Evolutionary conservation across 1,140 invertebrate genomes (phyloP).

Genomic region (Cherax destructor): DNA sequence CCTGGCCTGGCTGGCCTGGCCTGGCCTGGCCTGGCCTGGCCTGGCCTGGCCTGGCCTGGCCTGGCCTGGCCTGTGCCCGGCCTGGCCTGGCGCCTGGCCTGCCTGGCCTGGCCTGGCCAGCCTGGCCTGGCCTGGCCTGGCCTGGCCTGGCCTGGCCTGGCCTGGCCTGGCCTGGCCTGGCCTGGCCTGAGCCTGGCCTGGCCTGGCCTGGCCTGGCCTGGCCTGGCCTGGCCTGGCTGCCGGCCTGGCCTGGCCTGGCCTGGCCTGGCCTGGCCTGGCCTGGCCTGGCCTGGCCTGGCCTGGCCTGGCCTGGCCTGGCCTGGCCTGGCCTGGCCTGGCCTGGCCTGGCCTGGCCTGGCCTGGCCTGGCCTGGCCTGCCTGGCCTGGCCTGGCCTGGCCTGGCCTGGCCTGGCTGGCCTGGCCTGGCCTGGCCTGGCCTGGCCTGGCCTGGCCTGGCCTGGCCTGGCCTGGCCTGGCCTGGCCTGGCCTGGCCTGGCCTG

Average conservation of each 20-base stretch:
- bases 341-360: slow-evolving; percentile 61
- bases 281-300: slow-evolving; percentile 58
- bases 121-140: slow-evolving; percentile 68
- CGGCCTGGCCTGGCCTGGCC: slow-evolving; percentile 45
- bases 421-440: slow-evolving; percentile 71
- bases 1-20: too few species aligned
- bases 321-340: slow-evolving; percentile 59
- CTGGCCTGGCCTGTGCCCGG: slow-evolving; percentile 21
- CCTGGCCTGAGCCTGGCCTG: slow-evolving; percentile 39
- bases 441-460: background rate
- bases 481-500: background rate
- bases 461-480: background rate
- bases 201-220: slow-evolving; percentile 68
- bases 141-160: slow-evolving; percentile 59
- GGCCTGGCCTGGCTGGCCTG: too few species aligned
- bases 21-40: slow-evolving; percentile 2
- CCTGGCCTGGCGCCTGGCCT: too few species aligned
- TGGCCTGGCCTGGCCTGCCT: slow-evolving; percentile 71
- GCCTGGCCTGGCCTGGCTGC: slow-evolving; percentile 17
- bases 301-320: slow-evolving; percentile 67
- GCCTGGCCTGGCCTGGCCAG: slow-evolving; percentile 19
- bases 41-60: slow-evolving; percentile 44
- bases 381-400: too few species aligned
- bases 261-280: slow-evolving; percentile 66
- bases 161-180: background rate